These are phyloP conservation scores for Trachelipus rathkii DNA, from an alignment of 1,140 invertebrate species.

Conservation along the genomic window DNA sequence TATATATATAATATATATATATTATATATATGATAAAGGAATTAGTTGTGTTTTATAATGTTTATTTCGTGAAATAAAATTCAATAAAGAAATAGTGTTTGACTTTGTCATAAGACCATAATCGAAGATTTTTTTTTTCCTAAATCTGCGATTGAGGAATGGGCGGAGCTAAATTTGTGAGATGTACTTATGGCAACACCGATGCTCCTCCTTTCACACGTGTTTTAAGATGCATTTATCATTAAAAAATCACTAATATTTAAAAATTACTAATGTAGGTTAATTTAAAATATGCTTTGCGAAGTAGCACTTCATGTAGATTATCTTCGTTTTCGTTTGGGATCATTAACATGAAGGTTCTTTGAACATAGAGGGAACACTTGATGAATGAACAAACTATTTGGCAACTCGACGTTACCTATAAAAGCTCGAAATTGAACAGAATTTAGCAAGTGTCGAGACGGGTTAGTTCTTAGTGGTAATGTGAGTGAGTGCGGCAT, in stretches of 20 bases:
- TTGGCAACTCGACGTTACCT: background rate
- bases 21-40: background rate
- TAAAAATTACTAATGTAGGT: too few species aligned
- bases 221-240: background rate
- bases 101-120: constrained; percentile 10
- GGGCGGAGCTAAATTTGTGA: background rate
- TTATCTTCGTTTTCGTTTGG: too few species aligned
- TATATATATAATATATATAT: too few species aligned
- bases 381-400: too few species aligned
- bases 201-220: background rate
- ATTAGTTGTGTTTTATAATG: background rate
- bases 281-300: too few species aligned
- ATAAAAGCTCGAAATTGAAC: background rate
- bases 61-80: constrained; percentile 7
- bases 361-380: too few species aligned
- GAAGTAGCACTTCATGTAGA: too few species aligned
- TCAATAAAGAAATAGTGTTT: constrained; percentile 13
- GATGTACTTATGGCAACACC: constrained; percentile 6
- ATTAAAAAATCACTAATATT: too few species aligned
- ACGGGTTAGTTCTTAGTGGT: background rate
- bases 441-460: background rate
- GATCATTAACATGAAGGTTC: too few species aligned
- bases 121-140: constrained; percentile 8
- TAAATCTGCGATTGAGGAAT: background rate
- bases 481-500: constrained; percentile 11